A percentile compares a stretch with the other conserved stretches of the same genome.
These are phyloP conservation scores for Drosophila pachea DNA, from an alignment of 1,140 invertebrate genomes.

Conservation along the genomic window DNA sequence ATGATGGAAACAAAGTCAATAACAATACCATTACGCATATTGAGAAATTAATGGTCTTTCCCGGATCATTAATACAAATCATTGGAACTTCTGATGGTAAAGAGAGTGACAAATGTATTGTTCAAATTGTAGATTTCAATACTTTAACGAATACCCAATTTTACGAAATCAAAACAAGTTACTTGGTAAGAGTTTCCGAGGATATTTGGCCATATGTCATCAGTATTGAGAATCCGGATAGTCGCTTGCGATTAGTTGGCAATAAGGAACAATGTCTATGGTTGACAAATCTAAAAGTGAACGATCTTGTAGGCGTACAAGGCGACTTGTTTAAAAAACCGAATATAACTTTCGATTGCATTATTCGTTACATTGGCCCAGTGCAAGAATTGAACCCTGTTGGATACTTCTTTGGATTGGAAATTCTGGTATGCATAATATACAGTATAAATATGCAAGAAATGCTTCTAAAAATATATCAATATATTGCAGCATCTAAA, in stretches of 20 bases:
- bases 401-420: slow-evolving; percentile 81
- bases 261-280: slow-evolving; percentile 79
- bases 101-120: slow-evolving; percentile 38
- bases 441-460: background rate
- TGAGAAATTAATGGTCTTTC: slow-evolving; percentile 20
- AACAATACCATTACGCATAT: background rate
- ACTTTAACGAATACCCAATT: slow-evolving; percentile 34
- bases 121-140: slow-evolving; percentile 50
- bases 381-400: slow-evolving; percentile 80
- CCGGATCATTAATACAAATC: slow-evolving; percentile 53
- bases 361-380: slow-evolving; percentile 80
- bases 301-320: slow-evolving; percentile 71
- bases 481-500: slow-evolving; percentile 41
- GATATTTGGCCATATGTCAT: slow-evolving; percentile 80
- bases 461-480: background rate
- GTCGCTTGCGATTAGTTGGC: slow-evolving; percentile 80
- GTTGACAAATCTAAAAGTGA: slow-evolving; percentile 68
- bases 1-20: background rate
- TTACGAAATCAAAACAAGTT: slow-evolving; percentile 45
- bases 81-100: slow-evolving; percentile 22
- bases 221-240: slow-evolving; percentile 79
- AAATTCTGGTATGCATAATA: slow-evolving; percentile 79
- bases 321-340: slow-evolving; percentile 68
- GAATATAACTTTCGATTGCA: slow-evolving; percentile 49
- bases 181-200: slow-evolving; percentile 40